A percentile compares a stretch with the other conserved stretches of the same genome.
These are phyloP conservation scores for Psittacula cyanocephala DNA, from an alignment of 2,113 vertebrate genomes.

Conservation along the genomic window DNA sequence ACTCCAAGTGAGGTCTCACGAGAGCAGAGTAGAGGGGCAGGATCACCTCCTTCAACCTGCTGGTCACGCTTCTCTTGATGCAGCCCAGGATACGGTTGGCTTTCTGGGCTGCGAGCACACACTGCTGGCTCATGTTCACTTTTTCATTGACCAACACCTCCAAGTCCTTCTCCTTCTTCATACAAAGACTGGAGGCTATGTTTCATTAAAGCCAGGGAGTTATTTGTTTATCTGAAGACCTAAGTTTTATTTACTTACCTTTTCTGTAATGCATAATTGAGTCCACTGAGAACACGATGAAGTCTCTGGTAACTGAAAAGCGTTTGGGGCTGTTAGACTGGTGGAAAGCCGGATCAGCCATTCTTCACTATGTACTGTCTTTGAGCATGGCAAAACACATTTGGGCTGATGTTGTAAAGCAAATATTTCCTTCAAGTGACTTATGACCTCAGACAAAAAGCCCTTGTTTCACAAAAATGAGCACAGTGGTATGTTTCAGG, in stretches of 20 bases:
- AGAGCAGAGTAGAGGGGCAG: no score
- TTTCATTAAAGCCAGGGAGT: neutral
- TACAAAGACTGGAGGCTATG: neutral
- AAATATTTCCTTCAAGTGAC: neutral
- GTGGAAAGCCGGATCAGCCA: neutral
- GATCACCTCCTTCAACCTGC: no score
- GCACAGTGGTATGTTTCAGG: neutral
- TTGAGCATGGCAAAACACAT: neutral
- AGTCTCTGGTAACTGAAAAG: neutral
- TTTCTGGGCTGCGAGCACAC: no score
- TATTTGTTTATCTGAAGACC: neutral
- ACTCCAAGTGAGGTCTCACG: no score
- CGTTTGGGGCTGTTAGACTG: neutral
- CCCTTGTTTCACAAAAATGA: slow-evolving; percentile 48
- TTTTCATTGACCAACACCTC: no score
- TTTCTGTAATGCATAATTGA: neutral
- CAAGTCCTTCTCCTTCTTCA: no score
- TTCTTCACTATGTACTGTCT: neutral
- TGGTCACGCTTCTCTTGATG: no score
- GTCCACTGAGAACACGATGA: neutral
- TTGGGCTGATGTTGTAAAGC: neutral
- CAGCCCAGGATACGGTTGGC: no score
- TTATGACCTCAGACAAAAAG: neutral
- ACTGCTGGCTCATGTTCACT: no score
- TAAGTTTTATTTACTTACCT: neutral